phyloP scores from a whole-genome alignment of 1,140 invertebrate genomes.

The Notospermus geniculatus region DNA sequence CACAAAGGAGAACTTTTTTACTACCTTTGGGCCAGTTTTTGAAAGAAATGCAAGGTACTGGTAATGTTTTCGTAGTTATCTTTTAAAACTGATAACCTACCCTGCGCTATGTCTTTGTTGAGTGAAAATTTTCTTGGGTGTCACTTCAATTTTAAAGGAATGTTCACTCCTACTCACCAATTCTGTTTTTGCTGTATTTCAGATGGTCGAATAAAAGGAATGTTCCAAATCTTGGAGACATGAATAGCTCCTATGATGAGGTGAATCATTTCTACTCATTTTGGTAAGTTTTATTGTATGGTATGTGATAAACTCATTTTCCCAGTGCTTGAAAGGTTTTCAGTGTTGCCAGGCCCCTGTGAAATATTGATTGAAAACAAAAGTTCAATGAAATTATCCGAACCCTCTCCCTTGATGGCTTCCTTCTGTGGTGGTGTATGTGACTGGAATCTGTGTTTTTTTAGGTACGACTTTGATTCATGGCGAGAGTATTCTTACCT shows the following conservation, averaged over 20 bases:
- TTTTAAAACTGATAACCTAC: too few relatives aligned
- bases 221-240: constrained; percentile 81
- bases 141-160: too few relatives aligned
- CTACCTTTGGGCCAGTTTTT: constrained; percentile 78
- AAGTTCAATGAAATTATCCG: neutral
- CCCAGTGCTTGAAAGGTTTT: too few relatives aligned
- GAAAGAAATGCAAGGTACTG: constrained; percentile 69
- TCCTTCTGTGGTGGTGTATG: neutral
- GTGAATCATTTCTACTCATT: constrained; percentile 63
- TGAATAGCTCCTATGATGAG: constrained; percentile 60
- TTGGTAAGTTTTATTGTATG: constrained; percentile 60
- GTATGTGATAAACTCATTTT: too few relatives aligned
- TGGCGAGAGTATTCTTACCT: constrained; percentile 99
- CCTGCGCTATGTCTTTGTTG: too few relatives aligned
- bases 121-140: too few relatives aligned
- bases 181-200: constrained; percentile 42
- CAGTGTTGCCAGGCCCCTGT: too few relatives aligned
- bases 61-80: neutral
- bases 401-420: too few relatives aligned
- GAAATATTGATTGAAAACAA: neutral
- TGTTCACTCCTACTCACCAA: too few relatives aligned
- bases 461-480: constrained; percentile 96
- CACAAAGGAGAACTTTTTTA: constrained; percentile 81
- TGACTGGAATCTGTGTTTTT: constrained; percentile 74
- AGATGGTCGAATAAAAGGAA: constrained; percentile 87